A percentile compares a stretch with the other conserved stretches of the same genome.
Conservation (phyloP, 2,888 invertebrate genomes). For the Taenaris catops region DNA sequence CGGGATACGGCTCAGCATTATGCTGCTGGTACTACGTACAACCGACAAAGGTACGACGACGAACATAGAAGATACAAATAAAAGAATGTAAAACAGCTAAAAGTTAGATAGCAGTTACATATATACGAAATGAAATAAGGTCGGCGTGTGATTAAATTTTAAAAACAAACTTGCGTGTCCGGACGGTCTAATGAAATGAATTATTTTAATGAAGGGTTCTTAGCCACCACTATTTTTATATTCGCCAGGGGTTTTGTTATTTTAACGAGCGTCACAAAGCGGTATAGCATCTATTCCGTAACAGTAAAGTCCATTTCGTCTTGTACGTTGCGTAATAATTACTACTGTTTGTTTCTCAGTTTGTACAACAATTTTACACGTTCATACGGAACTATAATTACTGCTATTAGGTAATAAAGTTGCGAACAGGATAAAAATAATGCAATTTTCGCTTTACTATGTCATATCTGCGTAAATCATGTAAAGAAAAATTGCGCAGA, state of each 20-base stretch:
- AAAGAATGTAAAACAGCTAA: no score
- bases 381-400: constrained; percentile 31
- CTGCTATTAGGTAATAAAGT: constrained; percentile 40
- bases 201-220: constrained; percentile 61
- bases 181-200: constrained; percentile 58
- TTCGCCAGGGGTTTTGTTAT: constrained; percentile 19
- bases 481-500: no score
- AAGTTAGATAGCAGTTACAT: no score
- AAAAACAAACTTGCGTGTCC: constrained; percentile 57
- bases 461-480: constrained; percentile 6
- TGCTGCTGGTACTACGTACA: no score
- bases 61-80: no score
- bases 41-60: no score
- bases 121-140: constrained; percentile 28
- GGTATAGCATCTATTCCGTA: constrained; percentile 3
- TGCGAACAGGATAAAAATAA: constrained; percentile 22
- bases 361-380: constrained; percentile 22
- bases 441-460: constrained; percentile 13
- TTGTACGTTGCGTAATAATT: constrained; percentile 3
- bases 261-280: constrained; percentile 1
- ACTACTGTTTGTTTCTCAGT: constrained; percentile 18
- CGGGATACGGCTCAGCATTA: no score
- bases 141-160: constrained; percentile 48
- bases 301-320: constrained; percentile 6
- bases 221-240: constrained; percentile 26